Evolutionary conservation across 2,888 invertebrate genomes (phyloP).

Genomic region (Galeopsomyia nigrocyanea): DNA sequence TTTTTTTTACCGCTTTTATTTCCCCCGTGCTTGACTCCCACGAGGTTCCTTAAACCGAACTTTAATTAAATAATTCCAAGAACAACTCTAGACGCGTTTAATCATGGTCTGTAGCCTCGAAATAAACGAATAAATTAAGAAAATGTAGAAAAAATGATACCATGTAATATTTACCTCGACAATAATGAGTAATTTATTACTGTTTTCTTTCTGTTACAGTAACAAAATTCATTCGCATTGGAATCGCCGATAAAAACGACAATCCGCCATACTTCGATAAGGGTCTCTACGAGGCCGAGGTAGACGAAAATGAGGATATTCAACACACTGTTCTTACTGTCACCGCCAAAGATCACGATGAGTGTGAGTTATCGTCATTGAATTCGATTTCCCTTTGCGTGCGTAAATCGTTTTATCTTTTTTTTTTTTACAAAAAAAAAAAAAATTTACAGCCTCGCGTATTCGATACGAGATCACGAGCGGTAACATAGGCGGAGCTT

Average conservation of each 20-base stretch:
- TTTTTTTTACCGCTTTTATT: too few relatives aligned
- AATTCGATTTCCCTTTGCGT: neutral
- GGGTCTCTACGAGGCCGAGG: slow-evolving; percentile 95
- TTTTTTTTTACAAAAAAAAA: neutral
- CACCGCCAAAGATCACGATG: slow-evolving; percentile 99
- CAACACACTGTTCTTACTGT: slow-evolving; percentile 97
- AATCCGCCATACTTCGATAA: slow-evolving; percentile 99
- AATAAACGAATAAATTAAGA: too few relatives aligned
- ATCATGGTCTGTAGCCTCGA: too few relatives aligned
- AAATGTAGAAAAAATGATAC: neutral
- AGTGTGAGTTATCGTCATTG: slow-evolving; percentile 81
- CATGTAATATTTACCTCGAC: neutral
- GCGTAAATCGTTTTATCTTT: neutral
- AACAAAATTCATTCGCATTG: slow-evolving; percentile 98
- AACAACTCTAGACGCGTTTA: too few relatives aligned
- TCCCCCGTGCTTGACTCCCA: too few relatives aligned
- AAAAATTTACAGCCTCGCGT: slow-evolving; percentile 86
- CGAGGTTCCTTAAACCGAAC: too few relatives aligned
- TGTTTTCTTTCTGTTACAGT: slow-evolving; percentile 76
- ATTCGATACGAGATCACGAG: slow-evolving; percentile 99
- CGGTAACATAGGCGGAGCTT: slow-evolving; percentile 98
- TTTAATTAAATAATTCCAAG: too few relatives aligned
- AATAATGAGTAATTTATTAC: neutral
- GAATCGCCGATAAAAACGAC: slow-evolving; percentile 99
- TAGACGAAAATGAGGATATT: slow-evolving; percentile 97